Conservation (phyloP, 2,888 invertebrate species). For the Petrolisthes manimaculis region DNA sequence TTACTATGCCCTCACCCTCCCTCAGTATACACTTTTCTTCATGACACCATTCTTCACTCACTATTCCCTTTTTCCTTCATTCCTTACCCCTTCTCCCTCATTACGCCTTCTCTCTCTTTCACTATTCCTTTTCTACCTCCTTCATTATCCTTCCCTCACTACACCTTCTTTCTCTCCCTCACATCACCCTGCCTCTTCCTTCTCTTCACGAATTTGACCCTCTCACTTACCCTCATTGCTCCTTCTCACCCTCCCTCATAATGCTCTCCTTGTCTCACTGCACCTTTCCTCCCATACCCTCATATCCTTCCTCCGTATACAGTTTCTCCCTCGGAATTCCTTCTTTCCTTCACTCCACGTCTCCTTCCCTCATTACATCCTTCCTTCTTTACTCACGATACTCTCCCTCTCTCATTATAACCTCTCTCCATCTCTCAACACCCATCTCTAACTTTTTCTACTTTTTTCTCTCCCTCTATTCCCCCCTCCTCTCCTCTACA, state of each 20-base stretch:
- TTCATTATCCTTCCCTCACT: not conserved
- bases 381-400: not conserved
- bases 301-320: no score
- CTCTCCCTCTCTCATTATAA: not conserved
- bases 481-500: not conserved
- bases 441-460: no score
- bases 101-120: not conserved
- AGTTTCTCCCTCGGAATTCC: no score
- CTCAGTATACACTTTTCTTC: no score
- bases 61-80: not conserved
- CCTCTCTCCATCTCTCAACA: not conserved
- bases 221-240: not conserved
- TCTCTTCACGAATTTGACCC: no score
- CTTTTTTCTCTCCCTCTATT: no score
- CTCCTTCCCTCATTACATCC: no score
- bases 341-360: no score
- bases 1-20: no score
- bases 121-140: not conserved
- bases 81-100: slow-evolving; percentile 9
- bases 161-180: not conserved
- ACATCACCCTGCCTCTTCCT: not conserved
- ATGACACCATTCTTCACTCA: no score
- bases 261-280: not conserved
- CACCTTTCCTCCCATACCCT: not conserved
- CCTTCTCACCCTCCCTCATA: not conserved